Evolutionary conservation across 2,113 vertebrate species (phyloP), one percentile per base, ranked within the genome.

Genomic region (Thymallus thymallus): DNA sequence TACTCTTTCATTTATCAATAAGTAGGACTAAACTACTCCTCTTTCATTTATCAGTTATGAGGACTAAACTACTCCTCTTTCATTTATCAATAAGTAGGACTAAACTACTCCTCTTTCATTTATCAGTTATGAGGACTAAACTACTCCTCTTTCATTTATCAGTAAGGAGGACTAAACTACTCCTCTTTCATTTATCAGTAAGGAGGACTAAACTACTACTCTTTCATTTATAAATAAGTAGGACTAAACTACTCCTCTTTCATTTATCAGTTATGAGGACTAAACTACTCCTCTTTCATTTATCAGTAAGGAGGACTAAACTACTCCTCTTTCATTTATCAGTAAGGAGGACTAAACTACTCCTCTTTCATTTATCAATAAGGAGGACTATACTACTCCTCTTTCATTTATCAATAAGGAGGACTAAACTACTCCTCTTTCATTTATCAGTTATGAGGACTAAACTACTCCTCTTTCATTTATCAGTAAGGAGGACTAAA

Each of bases 1-100:
- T n/a, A n/a, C n/a, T n/a, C n/a, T n/a, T n/a, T n/a, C 74, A 82
- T 74, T 78, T 82, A 80, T 51, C 68, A 71, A 60, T 74, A 76
- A 72, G 70, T 68, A 69, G n/a, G n/a, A 60, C n/a, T 60, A 60
- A 13, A 60, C 48, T 24, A 64, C 30, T 26, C 20, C 48, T 10
- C n/a, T n/a, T 76, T 78, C 69, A 80, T 82, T 65, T 65, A 63
- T 74, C 75, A 76, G n/a, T n/a, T n/a, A n/a, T n/a, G n/a, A n/a
- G n/a, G n/a, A 60, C n/a, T 60, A 60, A 13, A 60, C 48, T 24
- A 64, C 30, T 26, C 20, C 48, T 10, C n/a, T n/a, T 76, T 78
- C 69, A 80, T 82, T 65, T 65, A 63, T 74, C 75, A 76, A 72
- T 73, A 78, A 73, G 56, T 29, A 74, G 61, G 73, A 60, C n/a